Evolutionary conservation across 2,888 invertebrate species (phyloP), one percentile per base, ranked within the genome.

Genomic region (Noctua janthina): DNA sequence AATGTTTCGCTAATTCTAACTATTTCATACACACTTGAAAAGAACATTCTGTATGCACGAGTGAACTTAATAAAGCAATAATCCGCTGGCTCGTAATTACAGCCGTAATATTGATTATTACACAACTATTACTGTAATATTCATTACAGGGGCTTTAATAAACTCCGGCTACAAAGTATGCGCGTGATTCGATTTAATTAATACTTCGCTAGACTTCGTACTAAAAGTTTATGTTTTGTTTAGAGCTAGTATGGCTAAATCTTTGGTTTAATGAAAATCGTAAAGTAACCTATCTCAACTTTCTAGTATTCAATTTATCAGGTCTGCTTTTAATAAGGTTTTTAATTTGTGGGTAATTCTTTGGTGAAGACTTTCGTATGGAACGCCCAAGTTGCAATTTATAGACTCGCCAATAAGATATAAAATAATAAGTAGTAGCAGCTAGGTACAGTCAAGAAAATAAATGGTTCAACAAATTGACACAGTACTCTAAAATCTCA

Each of bases 31-130:
- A 20, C 10, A 62, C 15, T 11, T 29, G 7, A 17, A 56, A 49
- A 74, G 29, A 4, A 4, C 80, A 83, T 0, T 76, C 83, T 83
- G 76, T 80, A 67, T 20, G 46, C 10, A 8, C 29, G 35, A 82
- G 29, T 62, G 54, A 86, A 72, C 87, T 91, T 91, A 92, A 93
- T 94, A 93, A 93, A 93, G 93, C 91, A 90, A 93, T 94, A 93
- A 91, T 91, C 90, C 82, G 68, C 88, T 81, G 89, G 87, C 81
- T 79, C 77, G 86, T 92, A 91, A 92, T 92, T 91, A 92, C 87
- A 85, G 75, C 84, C 75, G 90, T 92, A 90, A 92, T 93, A 92
- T 90, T 91, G 90, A 93, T 90, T 91, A 92, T 91, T 90, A 92
- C 88, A 85, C 88, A 85, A 74, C 71, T 68, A 84, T 84, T 83